A percentile compares a stretch with the other conserved stretches of the same genome.
These are phyloP conservation scores for Genyomyrus donnyi DNA, from an alignment of 2,113 vertebrate species.

Conservation along the genomic window DNA sequence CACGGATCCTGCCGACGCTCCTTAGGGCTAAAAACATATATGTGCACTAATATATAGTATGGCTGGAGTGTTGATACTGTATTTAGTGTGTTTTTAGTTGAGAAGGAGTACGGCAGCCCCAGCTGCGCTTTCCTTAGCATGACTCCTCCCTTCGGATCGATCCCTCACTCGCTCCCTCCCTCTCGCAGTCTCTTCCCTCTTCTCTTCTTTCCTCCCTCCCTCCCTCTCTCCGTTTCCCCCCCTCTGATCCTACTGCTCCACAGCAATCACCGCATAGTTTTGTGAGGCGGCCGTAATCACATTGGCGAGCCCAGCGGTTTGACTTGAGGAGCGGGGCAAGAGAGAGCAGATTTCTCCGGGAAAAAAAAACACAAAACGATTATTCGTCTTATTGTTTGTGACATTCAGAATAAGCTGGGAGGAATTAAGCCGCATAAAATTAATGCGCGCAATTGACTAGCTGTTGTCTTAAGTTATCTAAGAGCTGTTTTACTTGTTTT, in stretches of 20 bases:
- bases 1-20: constrained; percentile 34
- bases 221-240: constrained; percentile 22
- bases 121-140: constrained; percentile 65
- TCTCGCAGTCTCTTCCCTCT: constrained; percentile 24
- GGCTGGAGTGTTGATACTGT: constrained; percentile 54
- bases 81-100: constrained; percentile 53
- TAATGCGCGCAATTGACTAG: neutral
- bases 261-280: constrained; percentile 23
- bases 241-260: constrained; percentile 20
- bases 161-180: constrained; percentile 16
- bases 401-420: constrained; percentile 2
- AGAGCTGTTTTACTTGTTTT: neutral
- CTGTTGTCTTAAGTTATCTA: neutral
- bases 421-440: neutral
- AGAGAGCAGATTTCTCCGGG: neutral
- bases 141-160: constrained; percentile 69
- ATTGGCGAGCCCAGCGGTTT: neutral
- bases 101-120: constrained; percentile 61
- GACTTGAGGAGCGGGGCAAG: neutral
- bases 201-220: constrained; percentile 19
- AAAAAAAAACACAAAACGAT: neutral
- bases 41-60: constrained; percentile 41
- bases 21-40: constrained; percentile 41
- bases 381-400: constrained; percentile 1
- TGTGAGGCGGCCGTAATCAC: constrained; percentile 26